Percentiles rank a stretch among this genome's conserved stretches.
phyloP scores from a whole-genome alignment of 2,888 invertebrate genomes.

The Punctoribates punctum region DNA sequence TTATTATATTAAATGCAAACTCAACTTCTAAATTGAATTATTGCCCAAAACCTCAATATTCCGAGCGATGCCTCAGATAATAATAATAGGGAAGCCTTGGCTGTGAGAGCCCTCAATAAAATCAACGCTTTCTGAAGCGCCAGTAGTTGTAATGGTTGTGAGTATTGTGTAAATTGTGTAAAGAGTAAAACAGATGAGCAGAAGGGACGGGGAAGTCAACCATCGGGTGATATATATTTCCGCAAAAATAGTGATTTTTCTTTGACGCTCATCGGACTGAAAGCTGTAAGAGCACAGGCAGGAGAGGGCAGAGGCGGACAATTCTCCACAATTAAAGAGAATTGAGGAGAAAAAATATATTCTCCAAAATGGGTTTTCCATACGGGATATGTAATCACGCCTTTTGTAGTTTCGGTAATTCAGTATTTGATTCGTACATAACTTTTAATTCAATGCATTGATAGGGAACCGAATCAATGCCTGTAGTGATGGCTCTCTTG shows the following conservation, averaged over 20 bases:
- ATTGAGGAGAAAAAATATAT: no score
- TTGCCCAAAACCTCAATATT: constrained; percentile 20
- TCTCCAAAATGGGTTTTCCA: background rate
- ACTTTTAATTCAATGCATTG: background rate
- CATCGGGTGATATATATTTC: constrained; percentile 33
- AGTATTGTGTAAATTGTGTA: constrained; percentile 10
- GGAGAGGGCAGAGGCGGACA: no score
- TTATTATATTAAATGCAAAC: constrained; percentile 34
- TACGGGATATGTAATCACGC: constrained; percentile 15
- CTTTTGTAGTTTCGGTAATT: constrained; percentile 1
- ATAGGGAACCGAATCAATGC: background rate
- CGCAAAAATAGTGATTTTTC: constrained; percentile 28
- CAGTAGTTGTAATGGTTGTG: background rate
- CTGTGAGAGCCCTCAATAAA: constrained; percentile 12
- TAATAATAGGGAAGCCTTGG: background rate
- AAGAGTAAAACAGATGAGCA: constrained; percentile 25
- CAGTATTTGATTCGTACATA: constrained; percentile 4
- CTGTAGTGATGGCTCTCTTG: background rate
- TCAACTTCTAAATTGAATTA: constrained; percentile 19
- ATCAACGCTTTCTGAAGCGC: background rate
- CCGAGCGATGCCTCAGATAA: background rate
- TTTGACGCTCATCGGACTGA: constrained; percentile 9
- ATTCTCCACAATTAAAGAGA: no score
- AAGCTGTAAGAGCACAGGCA: background rate
- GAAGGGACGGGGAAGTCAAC: constrained; percentile 21